These are phyloP conservation scores for Romanogobio albipinnatus DNA, from an alignment of 2,113 vertebrate genomes.

Conservation along the genomic window DNA sequence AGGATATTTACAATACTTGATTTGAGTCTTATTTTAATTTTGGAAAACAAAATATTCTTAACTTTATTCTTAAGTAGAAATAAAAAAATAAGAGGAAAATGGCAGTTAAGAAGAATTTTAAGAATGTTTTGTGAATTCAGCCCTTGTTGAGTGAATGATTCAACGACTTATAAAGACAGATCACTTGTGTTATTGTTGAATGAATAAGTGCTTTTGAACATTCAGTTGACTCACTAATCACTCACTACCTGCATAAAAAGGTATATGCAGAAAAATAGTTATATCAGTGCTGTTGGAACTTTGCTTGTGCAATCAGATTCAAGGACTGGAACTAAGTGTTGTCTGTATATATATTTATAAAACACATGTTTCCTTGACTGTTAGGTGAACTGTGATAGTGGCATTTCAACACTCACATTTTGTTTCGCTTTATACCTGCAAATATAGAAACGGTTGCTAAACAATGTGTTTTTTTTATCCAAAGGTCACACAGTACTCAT, in stretches of 20 bases:
- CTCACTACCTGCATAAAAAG: neutral
- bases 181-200: neutral
- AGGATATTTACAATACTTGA: neutral
- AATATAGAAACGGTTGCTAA: neutral
- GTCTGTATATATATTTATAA: neutral
- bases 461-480: neutral
- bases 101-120: neutral
- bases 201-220: neutral
- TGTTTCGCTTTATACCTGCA: neutral
- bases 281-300: too few species aligned
- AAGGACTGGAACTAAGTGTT: too few species aligned
- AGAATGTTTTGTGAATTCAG: neutral
- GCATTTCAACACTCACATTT: neutral
- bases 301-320: too few species aligned
- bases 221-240: neutral
- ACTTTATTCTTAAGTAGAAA: neutral
- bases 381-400: neutral
- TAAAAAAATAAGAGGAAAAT: neutral
- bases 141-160: neutral
- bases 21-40: too few species aligned
- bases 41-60: too few species aligned
- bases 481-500: neutral
- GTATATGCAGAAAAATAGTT: too few species aligned
- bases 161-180: neutral
- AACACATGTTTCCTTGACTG: neutral